Evolutionary conservation across 2,888 invertebrate genomes (phyloP), one percentile per base, ranked within the genome.

Genomic region (Alitta virens): DNA sequence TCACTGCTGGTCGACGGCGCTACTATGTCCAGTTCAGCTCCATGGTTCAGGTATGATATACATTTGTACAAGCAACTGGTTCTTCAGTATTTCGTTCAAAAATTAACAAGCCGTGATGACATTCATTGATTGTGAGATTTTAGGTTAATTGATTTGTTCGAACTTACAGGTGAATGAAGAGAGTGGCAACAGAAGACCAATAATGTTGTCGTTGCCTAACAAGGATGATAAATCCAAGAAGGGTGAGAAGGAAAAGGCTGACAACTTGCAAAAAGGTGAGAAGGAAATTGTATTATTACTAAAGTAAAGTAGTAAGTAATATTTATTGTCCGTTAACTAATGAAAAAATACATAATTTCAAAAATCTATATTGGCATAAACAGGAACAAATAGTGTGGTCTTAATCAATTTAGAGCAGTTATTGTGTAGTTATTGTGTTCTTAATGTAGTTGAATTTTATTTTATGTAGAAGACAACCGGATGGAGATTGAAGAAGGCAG

Each of bases 111-210:
- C 9, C 21, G 21, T 14, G 12, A 50, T 50, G 50, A 50, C 21
- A n/a, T n/a, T n/a, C n/a, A n/a, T n/a, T n/a, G n/a, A n/a, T n/a
- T n/a, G n/a, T n/a, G n/a, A n/a, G n/a, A n/a, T n/a, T n/a, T n/a
- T n/a, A n/a, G n/a, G n/a, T n/a, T n/a, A n/a, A n/a, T n/a, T n/a
- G n/a, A n/a, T n/a, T n/a, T n/a, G n/a, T n/a, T n/a, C 7, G 12
- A 33, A 33, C 14, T 24, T 43, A 18, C 73, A 86, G 83, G 78
- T 85, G 16, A 92, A 91, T 78, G 91, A 91, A 76, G 91, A 91
- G 70, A 91, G 90, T 26, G 90, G 89, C n/a, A 91, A 90, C 72
- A 86, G 90, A 71, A 85, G 91, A 56, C 91, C 91, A 0, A 88
- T 92, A 24, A 88, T 90, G 71, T 86, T 91, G 80, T 86, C 83